phyloP scores from a whole-genome alignment of 2,113 vertebrate genomes.

The Trichomycterus rosablanca region DNA sequence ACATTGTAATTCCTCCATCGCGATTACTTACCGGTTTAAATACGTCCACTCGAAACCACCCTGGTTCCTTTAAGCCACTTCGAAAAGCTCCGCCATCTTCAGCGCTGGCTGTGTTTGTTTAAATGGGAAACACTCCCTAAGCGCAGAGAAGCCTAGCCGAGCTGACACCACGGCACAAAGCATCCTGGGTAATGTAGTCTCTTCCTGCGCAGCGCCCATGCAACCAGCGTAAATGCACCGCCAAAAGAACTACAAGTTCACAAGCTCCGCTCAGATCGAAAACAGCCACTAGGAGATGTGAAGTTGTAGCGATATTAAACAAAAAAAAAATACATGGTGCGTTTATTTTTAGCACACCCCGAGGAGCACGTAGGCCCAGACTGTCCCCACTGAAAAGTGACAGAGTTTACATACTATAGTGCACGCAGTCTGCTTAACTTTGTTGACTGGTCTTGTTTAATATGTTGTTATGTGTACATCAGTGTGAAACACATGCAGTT shows the following conservation, averaged over 20 bases:
- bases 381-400: slow-evolving; percentile 1
- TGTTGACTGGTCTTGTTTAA: slow-evolving; percentile 5
- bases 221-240: background rate
- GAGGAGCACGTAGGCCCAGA: slow-evolving; percentile 25
- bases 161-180: slow-evolving; percentile 31
- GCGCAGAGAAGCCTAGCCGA: slow-evolving; percentile 67
- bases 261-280: slow-evolving; percentile 47
- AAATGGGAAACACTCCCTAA: slow-evolving; percentile 81
- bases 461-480: too few species aligned
- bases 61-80: slow-evolving; percentile 67
- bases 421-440: too few species aligned
- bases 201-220: background rate
- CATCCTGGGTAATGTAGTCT: slow-evolving; percentile 66
- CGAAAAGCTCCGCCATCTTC: slow-evolving; percentile 79
- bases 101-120: slow-evolving; percentile 73
- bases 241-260: slow-evolving; percentile 59
- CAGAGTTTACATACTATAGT: background rate
- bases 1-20: background rate
- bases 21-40: slow-evolving; percentile 64
- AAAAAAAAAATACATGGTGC: slow-evolving; percentile 50
- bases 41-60: slow-evolving; percentile 62
- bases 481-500: too few species aligned
- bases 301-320: slow-evolving; percentile 60
- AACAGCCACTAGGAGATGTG: slow-evolving; percentile 51
- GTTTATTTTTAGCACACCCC: slow-evolving; percentile 61